phyloP scores from a whole-genome alignment of 2,797 vertebrate genomes.

The Balearica regulorum region DNA sequence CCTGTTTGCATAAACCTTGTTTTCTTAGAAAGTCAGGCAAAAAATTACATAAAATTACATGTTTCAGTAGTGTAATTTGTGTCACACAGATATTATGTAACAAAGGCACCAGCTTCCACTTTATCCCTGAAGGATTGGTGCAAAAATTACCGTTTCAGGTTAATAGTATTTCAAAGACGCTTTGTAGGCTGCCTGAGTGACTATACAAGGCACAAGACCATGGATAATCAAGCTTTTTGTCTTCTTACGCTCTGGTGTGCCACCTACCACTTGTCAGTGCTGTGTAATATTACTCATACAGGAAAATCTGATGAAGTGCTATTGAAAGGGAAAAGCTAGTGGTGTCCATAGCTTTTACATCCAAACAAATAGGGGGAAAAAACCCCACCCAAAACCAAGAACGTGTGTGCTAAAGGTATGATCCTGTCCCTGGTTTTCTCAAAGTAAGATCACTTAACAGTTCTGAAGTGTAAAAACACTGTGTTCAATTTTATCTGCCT shows the following conservation, averaged over 20 bases:
- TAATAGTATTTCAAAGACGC: neutral
- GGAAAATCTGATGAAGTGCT: neutral
- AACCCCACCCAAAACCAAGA: neutral
- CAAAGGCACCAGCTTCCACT: neutral
- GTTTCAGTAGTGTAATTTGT: neutral
- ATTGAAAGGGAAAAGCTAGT: neutral
- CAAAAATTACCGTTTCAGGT: neutral
- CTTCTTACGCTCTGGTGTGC: neutral
- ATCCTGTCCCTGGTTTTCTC: neutral
- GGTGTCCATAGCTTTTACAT: neutral
- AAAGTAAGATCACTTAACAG: neutral
- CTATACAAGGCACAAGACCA: neutral
- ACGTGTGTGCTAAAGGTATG: neutral
- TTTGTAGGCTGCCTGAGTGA: neutral
- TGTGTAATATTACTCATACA: neutral
- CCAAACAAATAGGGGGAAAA: neutral
- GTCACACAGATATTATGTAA: neutral
- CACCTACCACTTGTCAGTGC: neutral
- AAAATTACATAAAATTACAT: neutral
- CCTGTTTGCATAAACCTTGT: neutral
- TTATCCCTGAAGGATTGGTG: neutral
- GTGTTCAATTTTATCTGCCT: neutral
- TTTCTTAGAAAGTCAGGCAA: neutral
- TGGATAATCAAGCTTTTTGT: neutral
- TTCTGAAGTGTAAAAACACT: neutral